A percentile compares a stretch with the other conserved stretches of the same genome.
phyloP scores from a whole-genome alignment of 2,113 vertebrate species.

The Anolis carolinensis region DNA sequence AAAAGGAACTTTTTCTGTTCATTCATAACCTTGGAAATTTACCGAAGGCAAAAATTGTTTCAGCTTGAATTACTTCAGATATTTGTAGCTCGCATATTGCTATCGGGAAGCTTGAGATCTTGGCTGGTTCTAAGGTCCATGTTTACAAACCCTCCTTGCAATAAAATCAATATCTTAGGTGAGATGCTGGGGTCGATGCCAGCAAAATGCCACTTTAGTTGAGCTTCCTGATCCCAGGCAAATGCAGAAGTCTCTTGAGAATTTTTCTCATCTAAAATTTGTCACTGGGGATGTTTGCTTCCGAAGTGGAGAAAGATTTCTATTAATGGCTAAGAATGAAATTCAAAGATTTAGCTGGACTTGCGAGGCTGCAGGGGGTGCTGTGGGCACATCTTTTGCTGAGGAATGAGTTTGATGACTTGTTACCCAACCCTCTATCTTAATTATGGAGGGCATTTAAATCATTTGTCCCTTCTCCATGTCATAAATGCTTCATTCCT shows the following conservation, averaged over 20 bases:
- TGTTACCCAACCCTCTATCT: not conserved
- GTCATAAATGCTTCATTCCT: not conserved
- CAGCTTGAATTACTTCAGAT: not conserved
- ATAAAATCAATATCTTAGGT: no score
- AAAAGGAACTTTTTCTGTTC: no score
- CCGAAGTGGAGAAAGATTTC: not conserved
- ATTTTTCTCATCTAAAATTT: not conserved
- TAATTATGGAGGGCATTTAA: not conserved
- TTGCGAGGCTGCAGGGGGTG: slow-evolving; percentile 37
- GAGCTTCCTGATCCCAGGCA: not conserved
- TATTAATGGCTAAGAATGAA: fast-evolving
- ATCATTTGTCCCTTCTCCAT: not conserved
- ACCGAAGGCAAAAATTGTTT: not conserved
- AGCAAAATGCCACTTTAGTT: not conserved
- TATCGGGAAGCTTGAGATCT: not conserved
- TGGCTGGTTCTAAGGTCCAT: not conserved
- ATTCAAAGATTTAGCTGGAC: not conserved
- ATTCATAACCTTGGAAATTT: no score
- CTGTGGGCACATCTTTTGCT: not conserved
- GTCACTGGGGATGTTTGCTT: not conserved
- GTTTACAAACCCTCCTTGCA: not conserved
- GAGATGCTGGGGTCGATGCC: not conserved
- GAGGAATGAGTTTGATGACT: not conserved
- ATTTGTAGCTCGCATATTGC: not conserved
- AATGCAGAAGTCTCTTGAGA: no score